A percentile compares a stretch with the other conserved stretches of the same genome.
phyloP scores from a whole-genome alignment of 2,888 invertebrate genomes.

The Epinotia bilunana region DNA sequence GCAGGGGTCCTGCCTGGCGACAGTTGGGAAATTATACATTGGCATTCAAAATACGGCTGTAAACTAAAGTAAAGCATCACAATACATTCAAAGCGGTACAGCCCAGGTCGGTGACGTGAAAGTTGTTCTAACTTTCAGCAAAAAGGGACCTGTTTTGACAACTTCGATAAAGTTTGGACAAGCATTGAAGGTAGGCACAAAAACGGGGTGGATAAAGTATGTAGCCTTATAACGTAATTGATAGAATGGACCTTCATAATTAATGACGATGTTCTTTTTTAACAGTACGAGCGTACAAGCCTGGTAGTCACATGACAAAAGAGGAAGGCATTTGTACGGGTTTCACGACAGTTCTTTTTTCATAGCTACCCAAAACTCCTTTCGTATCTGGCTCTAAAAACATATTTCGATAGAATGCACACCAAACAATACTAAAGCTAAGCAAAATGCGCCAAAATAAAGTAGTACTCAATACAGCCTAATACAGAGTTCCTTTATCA shows the following conservation, averaged over 20 bases:
- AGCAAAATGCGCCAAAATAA: conserved; percentile 16
- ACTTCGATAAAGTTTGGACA: conserved; percentile 36
- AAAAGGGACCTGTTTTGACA: conserved; percentile 38
- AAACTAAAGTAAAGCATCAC: conserved; percentile 33
- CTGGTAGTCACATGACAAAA: no score
- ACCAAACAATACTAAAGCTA: background rate
- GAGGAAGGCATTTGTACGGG: no score
- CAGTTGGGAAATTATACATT: conserved; percentile 34
- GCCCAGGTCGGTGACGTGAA: conserved; percentile 2
- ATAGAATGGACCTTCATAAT: background rate
- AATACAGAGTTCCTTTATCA: conserved; percentile 43
- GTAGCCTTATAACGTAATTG: background rate
- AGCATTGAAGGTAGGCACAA: conserved; percentile 36
- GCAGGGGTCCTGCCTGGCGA: conserved; percentile 49
- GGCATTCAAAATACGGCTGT: conserved; percentile 27
- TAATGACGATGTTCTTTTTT: no score
- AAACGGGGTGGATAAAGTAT: conserved; percentile 1
- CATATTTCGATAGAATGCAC: background rate
- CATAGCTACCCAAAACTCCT: background rate
- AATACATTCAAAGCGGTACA: conserved; percentile 37
- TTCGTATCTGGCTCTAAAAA: background rate
- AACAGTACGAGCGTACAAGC: no score
- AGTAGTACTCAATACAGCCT: conserved; percentile 39
- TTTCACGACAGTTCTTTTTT: no score
- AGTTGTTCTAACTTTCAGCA: conserved; percentile 30